phyloP scores from a whole-genome alignment of 2,888 invertebrate species.

The Rhingia campestris region DNA sequence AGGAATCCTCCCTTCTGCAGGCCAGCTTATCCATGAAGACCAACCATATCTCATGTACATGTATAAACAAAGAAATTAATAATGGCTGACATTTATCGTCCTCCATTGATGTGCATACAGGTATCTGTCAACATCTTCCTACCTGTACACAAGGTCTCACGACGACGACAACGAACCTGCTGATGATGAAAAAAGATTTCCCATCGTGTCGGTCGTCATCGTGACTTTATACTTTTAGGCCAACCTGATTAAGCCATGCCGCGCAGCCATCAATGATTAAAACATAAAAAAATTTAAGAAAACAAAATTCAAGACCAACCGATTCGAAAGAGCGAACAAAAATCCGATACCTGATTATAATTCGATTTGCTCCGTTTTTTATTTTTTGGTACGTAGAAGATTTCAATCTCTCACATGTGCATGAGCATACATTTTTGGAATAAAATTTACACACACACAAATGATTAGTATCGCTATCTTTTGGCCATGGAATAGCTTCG shows the following conservation, averaged over 20 bases:
- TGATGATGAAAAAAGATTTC: background rate
- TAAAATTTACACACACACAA: conserved; percentile 53
- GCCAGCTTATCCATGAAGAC: background rate
- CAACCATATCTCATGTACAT: conserved; percentile 43
- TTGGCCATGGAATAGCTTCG: conserved; percentile 16
- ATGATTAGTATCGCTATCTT: conserved; percentile 48
- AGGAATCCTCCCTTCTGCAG: conserved; percentile 26
- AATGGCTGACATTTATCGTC: conserved; percentile 70
- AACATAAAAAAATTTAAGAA: conserved; percentile 54
- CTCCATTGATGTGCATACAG: conserved; percentile 67
- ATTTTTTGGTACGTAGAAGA: conserved; percentile 6
- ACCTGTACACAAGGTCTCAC: conserved; percentile 44
- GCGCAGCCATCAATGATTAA: conserved; percentile 67
- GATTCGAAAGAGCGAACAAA: conserved; percentile 9
- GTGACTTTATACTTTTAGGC: conserved; percentile 18
- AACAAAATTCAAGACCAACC: conserved; percentile 32
- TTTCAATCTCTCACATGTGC: conserved; percentile 39
- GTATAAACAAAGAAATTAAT: conserved; percentile 66
- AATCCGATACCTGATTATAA: conserved; percentile 55
- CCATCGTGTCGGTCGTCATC: conserved; percentile 1
- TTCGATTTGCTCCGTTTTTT: conserved; percentile 37
- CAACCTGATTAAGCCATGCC: conserved; percentile 66
- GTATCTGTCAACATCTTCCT: conserved; percentile 70
- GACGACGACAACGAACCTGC: background rate
- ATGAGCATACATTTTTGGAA: conserved; percentile 59